Percentiles rank a stretch among this genome's conserved stretches.
phyloP scores from a whole-genome alignment of 2,113 vertebrate genomes.

The Ammodramus savannarum region DNA sequence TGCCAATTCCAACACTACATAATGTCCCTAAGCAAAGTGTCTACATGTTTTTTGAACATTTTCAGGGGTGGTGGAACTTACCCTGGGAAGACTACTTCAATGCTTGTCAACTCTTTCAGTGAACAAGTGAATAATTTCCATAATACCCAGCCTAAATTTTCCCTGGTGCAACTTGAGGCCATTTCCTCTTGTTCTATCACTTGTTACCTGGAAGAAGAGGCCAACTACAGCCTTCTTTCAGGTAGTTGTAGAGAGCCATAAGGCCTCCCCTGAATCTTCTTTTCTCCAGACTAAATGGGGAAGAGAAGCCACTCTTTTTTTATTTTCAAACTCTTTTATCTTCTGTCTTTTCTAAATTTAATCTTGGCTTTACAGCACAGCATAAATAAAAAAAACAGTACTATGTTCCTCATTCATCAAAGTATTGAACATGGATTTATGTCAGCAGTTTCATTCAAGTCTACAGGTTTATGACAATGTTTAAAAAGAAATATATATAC shows the following conservation, averaged over 20 bases:
- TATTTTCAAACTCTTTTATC: neutral
- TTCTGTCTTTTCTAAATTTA: neutral
- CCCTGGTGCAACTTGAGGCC: neutral
- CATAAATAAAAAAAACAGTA: slow-evolving; percentile 6
- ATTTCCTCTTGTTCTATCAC: neutral
- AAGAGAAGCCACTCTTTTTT: neutral
- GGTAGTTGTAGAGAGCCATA: neutral
- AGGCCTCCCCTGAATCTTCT: neutral
- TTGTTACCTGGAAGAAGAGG: neutral
- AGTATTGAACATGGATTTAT: neutral
- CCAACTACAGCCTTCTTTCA: neutral
- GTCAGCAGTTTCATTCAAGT: neutral
- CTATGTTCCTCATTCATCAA: neutral
- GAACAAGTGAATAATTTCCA: neutral
- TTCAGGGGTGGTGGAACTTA: neutral
- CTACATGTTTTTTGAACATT: neutral
- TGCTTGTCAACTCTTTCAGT: neutral
- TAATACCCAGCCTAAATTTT: neutral
- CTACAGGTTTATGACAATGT: neutral
- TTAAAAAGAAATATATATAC: neutral
- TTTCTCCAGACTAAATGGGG: neutral
- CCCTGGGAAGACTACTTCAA: neutral
- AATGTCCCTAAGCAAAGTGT: rapidly evolving
- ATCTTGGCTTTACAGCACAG: neutral
- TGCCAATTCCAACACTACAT: neutral